Percentiles rank a stretch among this genome's conserved stretches.
phyloP scores from a whole-genome alignment of 1,140 invertebrate genomes.

The Luehdorfia chinensis region DNA sequence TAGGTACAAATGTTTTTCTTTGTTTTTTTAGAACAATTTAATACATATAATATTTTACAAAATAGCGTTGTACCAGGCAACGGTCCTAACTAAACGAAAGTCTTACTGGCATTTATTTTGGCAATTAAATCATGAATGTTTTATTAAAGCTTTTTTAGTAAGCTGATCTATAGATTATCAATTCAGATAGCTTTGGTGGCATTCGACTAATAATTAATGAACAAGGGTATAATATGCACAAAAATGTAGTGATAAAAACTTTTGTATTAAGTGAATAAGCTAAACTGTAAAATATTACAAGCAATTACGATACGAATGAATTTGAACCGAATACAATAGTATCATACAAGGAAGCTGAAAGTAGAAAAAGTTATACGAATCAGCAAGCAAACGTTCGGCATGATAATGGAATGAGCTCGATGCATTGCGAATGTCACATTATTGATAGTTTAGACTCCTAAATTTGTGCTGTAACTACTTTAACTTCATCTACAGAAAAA shows the following conservation, averaged over 20 bases:
- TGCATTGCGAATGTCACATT: constrained; percentile 62
- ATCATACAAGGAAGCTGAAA: constrained; percentile 38
- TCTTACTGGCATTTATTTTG: background rate
- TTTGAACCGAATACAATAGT: constrained; percentile 16
- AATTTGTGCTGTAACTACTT: too few relatives aligned
- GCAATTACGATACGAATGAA: constrained; percentile 11
- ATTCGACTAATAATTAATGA: background rate
- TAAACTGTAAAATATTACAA: constrained; percentile 13
- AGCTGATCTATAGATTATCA: too few relatives aligned
- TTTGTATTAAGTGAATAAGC: background rate
- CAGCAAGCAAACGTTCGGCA: constrained; percentile 62
- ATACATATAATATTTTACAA: too few relatives aligned
- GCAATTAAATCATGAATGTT: too few relatives aligned
- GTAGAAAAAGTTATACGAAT: constrained; percentile 49
- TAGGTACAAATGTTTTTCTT: too few relatives aligned
- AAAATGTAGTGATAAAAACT: background rate
- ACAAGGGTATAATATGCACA: constrained; percentile 3
- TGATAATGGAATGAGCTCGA: constrained; percentile 44
- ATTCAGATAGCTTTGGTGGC: constrained; percentile 4
- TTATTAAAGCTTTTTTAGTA: too few relatives aligned
- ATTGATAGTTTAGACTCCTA: too few relatives aligned
- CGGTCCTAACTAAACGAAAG: background rate
- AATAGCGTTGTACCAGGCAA: too few relatives aligned
- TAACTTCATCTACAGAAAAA: too few relatives aligned
- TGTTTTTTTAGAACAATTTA: too few relatives aligned